Base-by-base conservation (phyloP, 2,888 invertebrate genomes). In the Galerucella nymphaeae region DNA sequence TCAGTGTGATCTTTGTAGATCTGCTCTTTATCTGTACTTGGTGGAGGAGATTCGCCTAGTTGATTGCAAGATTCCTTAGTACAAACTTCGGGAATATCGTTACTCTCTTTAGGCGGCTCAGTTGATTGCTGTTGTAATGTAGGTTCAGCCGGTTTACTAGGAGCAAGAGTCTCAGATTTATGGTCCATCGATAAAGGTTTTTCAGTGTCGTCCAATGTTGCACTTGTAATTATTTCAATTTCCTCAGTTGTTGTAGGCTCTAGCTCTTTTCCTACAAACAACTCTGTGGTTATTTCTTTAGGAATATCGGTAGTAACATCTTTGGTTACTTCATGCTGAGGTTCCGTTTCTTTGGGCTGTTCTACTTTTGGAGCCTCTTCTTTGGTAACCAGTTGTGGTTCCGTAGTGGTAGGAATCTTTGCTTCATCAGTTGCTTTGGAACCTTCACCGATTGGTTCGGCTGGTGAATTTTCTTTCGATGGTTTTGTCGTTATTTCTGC, bases 151-250 rank as follows among this genome's bases (percentile, higher is more conserved):
- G 64, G 14, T 67, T 64, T 41, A 61, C 70, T 64, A 30, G 53
- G 16, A 2, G 23, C 45, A 65, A 63, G 23, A 55, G 75, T 76
- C 75, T 81, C 81, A 59, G 78, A 77, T 45, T 81, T 76, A 66
- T 81, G 81, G 70, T 81, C 80, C 80, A 80, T 81, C 16, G 81
- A 77, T 69, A 78, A 76, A 16, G 79, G 80, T 68, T 76, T 75
- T 73, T 80, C 78, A 64, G 81, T 79, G 70, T 79, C 81, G 62
- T 78, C 80, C 1, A 75, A 73, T 53, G 76, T 69, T 41, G 76
- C 78, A 74, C 79, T 79, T 58, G 81, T 80, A 53, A 81, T 76
- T 71, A 80, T 76, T 73, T 80, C 75, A 10, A 79, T 78, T 61
- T 71, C 77, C 20, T 73, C 71, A 11, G 62, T 38, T n/a, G 69